A percentile compares a stretch with the other conserved stretches of the same genome.
phyloP scores from a whole-genome alignment of 2,888 invertebrate genomes.

The Chamaedrilus cognettii region DNA sequence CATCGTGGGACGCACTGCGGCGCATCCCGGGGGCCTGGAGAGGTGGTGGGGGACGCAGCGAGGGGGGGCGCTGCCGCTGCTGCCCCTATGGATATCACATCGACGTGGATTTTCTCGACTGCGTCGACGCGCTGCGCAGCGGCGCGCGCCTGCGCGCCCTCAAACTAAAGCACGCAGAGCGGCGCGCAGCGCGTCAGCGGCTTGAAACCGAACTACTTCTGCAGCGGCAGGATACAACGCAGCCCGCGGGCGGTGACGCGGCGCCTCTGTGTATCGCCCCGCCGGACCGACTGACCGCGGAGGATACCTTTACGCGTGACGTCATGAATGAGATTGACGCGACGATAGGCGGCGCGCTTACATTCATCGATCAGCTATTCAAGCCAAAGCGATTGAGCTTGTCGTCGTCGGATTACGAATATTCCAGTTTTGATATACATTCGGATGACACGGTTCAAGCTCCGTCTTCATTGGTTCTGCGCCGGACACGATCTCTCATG shows the following conservation, averaged over 20 bases:
- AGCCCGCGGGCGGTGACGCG: no score
- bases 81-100: constrained; percentile 93
- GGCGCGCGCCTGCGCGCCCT: background rate
- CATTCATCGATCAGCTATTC: background rate
- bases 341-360: background rate
- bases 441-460: no score
- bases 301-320: background rate
- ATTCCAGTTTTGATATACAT: background rate
- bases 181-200: background rate
- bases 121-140: constrained; percentile 68
- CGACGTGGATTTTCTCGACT: constrained; percentile 84
- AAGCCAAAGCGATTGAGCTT: background rate
- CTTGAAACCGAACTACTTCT: background rate
- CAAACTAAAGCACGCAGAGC: background rate
- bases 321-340: background rate
- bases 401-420: background rate
- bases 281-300: no score
- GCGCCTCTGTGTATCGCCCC: no score
- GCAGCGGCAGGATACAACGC: background rate
- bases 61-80: constrained; percentile 67
- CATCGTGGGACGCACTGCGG: background rate
- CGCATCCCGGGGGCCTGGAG: background rate
- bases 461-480: no score
- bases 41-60: background rate
- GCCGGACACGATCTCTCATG: background rate